Percentiles rank a stretch among this genome's conserved stretches.
These are phyloP conservation scores for Campylomormyrus tamandua DNA, from an alignment of 2,113 vertebrate species.

Conservation along the genomic window DNA sequence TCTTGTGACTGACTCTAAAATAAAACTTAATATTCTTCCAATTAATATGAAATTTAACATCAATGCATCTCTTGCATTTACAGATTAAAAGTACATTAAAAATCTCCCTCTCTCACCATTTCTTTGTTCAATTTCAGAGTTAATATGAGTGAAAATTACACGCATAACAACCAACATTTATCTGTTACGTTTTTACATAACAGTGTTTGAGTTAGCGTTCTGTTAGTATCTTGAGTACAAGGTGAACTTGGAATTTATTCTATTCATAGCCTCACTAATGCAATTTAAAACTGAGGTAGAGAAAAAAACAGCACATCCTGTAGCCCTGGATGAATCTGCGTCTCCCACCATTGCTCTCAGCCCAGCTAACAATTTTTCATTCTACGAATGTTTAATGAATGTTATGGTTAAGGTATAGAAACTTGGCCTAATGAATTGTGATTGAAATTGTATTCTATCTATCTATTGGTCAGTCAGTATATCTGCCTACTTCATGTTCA, in stretches of 20 bases:
- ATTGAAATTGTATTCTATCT: background rate
- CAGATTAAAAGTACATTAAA: background rate
- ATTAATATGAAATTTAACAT: background rate
- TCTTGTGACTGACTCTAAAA: background rate
- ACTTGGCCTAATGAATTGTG: too few relatives aligned
- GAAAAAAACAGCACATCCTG: background rate
- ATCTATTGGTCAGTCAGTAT: background rate
- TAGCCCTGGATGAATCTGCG: background rate
- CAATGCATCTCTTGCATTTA: background rate
- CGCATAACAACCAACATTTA: background rate
- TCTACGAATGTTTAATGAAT: background rate
- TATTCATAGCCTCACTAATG: background rate
- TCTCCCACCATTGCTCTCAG: background rate
- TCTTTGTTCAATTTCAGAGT: background rate
- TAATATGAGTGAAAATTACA: background rate
- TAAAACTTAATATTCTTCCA: background rate
- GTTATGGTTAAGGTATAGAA: background rate
- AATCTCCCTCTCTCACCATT: background rate
- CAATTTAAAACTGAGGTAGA: background rate
- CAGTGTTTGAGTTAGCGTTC: background rate
- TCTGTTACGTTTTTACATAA: background rate
- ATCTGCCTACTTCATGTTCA: background rate
- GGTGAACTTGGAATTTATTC: background rate
- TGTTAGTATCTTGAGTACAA: background rate
- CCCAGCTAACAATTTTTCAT: background rate